Conservation (phyloP, 2,113 vertebrate species). For the Myxocyprinus asiaticus region DNA sequence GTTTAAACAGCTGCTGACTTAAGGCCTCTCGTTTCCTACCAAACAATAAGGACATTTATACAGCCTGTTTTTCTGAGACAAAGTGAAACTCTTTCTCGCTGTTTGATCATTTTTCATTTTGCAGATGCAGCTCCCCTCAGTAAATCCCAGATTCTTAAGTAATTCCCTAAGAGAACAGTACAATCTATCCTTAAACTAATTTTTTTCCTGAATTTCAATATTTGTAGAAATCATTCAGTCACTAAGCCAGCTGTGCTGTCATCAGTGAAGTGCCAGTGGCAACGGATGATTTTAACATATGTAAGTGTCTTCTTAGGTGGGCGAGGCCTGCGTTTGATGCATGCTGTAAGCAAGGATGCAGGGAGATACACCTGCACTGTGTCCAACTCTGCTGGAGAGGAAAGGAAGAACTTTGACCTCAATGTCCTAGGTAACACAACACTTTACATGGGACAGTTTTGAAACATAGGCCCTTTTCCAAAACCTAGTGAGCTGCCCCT, state of each 20-base stretch:
- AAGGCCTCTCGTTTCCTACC: conserved; percentile 16
- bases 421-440: conserved; percentile 81
- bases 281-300: no score
- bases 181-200: no score
- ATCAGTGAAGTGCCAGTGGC: no score
- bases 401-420: conserved; percentile 84
- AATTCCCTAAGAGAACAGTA: background rate
- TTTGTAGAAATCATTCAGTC: no score
- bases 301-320: conserved; percentile 75
- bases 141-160: conserved; percentile 1
- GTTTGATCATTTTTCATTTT: background rate
- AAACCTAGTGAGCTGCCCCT: no score
- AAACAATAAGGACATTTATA: conserved; percentile 41
- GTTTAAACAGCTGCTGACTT: conserved; percentile 59
- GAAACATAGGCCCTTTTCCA: no score
- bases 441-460: background rate
- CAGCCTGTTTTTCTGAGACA: background rate
- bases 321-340: conserved; percentile 81
- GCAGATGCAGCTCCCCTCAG: background rate
- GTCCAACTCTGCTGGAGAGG: conserved; percentile 87
- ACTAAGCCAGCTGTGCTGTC: no score
- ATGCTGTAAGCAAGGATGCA: conserved; percentile 74
- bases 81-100: background rate
- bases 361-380: conserved; percentile 88
- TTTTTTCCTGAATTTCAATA: no score